Conservation (phyloP, 2,113 vertebrate genomes). For the Petroica traversi region DNA sequence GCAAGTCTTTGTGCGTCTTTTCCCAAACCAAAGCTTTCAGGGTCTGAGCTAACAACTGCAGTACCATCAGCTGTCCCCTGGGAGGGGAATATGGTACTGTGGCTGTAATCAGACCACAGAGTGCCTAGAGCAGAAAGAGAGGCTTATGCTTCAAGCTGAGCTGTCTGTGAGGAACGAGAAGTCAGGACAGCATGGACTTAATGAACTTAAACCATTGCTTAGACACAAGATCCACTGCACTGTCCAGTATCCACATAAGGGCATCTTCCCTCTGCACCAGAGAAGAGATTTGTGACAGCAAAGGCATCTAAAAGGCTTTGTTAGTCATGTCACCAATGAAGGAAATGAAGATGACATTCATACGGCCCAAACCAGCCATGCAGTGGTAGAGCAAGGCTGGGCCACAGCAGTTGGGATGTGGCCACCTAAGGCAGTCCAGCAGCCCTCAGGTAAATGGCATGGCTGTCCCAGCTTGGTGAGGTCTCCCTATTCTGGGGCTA, state of each 20-base stretch:
- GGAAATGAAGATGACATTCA: not conserved
- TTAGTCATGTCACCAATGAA: not conserved
- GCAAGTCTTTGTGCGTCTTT: not conserved
- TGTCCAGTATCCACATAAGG: not conserved
- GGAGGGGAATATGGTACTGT: not conserved
- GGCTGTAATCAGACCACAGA: not conserved
- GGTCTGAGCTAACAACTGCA: not conserved
- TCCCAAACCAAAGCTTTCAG: not conserved
- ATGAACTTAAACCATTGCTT: not conserved
- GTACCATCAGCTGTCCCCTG: not conserved
- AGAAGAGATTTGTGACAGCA: not conserved
- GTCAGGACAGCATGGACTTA: not conserved
- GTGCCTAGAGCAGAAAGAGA: not conserved
- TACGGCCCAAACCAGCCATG: not conserved
- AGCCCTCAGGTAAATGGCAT: not conserved
- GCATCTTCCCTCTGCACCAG: not conserved
- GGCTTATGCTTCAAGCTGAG: not conserved
- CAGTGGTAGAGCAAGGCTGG: not conserved
- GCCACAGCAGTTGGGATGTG: not conserved
- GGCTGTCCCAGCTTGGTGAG: not conserved
- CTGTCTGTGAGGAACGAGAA: not conserved
- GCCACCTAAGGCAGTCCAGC: not conserved
- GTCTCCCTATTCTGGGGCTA: not conserved
- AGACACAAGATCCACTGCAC: not conserved
- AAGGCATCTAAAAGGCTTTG: not conserved